phyloP scores from a whole-genome alignment of 2,888 invertebrate species.

The Psylliodes chrysocephalus region DNA sequence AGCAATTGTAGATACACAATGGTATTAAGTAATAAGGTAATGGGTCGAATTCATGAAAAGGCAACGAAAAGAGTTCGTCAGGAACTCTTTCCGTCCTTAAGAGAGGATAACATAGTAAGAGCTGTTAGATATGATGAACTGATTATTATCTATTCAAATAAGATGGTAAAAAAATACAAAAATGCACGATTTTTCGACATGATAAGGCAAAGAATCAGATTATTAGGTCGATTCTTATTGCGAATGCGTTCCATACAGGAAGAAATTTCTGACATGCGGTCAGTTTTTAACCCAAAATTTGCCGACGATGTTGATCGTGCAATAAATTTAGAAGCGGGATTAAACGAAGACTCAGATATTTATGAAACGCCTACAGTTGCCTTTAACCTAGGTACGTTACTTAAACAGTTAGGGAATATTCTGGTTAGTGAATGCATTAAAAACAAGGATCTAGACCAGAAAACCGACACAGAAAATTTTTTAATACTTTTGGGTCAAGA shows the following conservation, averaged over 20 bases:
- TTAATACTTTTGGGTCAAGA: conserved; percentile 18
- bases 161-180: conserved; percentile 36
- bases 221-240: conserved; percentile 40
- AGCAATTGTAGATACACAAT: conserved; percentile 3
- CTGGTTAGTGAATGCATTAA: conserved; percentile 23
- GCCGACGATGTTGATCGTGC: conserved; percentile 34
- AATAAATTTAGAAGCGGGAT: conserved; percentile 40
- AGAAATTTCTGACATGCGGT: conserved; percentile 39
- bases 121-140: conserved; percentile 22
- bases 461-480: conserved; percentile 16
- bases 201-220: conserved; percentile 42
- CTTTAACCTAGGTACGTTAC: conserved; percentile 37
- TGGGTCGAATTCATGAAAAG: conserved; percentile 17
- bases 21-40: conserved; percentile 20
- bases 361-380: conserved; percentile 41
- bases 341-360: conserved; percentile 26
- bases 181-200: conserved; percentile 40
- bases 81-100: conserved; percentile 21
- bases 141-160: conserved; percentile 23
- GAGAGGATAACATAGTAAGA: conserved; percentile 29
- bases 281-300: conserved; percentile 41
- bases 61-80: conserved; percentile 22
- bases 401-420: conserved; percentile 37
- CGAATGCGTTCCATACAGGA: conserved; percentile 27
- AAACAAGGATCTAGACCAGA: conserved; percentile 14